A percentile compares a stretch with the other conserved stretches of the same genome.
Evolutionary conservation across 2,113 vertebrate species (phyloP).

Genomic region (Thamnophis sirtalis): DNA sequence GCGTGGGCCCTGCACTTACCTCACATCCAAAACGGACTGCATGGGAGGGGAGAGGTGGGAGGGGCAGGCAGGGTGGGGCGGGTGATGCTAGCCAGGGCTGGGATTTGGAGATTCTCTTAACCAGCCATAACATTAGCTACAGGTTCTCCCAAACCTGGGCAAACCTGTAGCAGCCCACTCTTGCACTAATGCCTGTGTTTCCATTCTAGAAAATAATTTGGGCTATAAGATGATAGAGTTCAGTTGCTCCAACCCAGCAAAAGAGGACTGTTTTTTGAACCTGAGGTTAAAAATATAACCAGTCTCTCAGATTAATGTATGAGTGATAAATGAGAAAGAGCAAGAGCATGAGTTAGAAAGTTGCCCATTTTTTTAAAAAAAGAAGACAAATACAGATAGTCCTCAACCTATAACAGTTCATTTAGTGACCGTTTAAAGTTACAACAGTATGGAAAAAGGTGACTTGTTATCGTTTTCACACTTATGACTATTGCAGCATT

Average conservation of each 20-base stretch:
- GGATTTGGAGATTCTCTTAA: too few species aligned
- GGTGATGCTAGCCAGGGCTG: too few species aligned
- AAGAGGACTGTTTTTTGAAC: background rate
- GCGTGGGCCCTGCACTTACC: too few species aligned
- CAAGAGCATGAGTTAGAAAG: background rate
- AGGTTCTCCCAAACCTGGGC: too few species aligned
- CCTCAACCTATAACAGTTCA: background rate
- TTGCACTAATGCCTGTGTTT: background rate
- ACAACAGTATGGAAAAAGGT: background rate
- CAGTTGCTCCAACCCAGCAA: background rate
- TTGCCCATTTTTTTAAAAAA: background rate
- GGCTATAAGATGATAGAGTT: background rate
- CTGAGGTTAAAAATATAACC: background rate
- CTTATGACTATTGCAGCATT: background rate
- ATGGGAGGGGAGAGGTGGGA: too few species aligned
- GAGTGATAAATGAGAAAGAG: too few species aligned
- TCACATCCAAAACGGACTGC: too few species aligned
- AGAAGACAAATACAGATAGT: background rate
- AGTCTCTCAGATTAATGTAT: background rate
- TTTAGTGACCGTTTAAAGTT: background rate
- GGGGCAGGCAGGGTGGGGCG: too few species aligned
- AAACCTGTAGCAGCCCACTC: too few species aligned
- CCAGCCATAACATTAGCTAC: too few species aligned
- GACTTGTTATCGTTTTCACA: background rate
- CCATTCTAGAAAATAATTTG: background rate